These are phyloP conservation scores for Plusia festucae DNA, from an alignment of 2,888 invertebrate species.

Conservation along the genomic window DNA sequence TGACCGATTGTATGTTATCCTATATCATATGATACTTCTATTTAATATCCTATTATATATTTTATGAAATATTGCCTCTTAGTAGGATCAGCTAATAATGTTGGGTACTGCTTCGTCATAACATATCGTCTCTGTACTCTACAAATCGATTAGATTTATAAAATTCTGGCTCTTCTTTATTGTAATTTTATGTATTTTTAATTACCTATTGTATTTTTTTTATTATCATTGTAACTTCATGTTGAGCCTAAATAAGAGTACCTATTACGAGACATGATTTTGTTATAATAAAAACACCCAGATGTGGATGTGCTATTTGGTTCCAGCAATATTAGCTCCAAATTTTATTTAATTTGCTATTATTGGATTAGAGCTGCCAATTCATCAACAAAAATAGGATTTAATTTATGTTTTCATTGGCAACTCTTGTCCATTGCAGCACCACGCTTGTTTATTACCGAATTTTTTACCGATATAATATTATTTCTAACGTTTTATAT, in stretches of 20 bases:
- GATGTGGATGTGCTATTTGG: not conserved
- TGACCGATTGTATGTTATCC: constrained; percentile 87
- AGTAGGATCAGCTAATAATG: constrained; percentile 43
- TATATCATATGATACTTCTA: constrained; percentile 64
- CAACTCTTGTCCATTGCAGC: constrained; percentile 37
- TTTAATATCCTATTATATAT: constrained; percentile 48
- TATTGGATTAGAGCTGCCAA: constrained; percentile 31
- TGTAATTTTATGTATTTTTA: no score
- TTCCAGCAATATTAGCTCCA: constrained; percentile 41
- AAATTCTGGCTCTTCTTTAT: no score
- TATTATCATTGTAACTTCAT: not conserved
- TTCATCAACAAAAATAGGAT: not conserved
- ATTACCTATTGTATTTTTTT: not conserved
- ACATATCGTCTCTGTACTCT: constrained; percentile 35
- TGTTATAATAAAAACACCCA: not conserved
- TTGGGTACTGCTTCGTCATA: constrained; percentile 33
- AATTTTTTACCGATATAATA: constrained; percentile 26
- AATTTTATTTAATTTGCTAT: constrained; percentile 14
- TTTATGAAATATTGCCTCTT: constrained; percentile 36
- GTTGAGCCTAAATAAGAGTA: not conserved
- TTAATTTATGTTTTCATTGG: constrained; percentile 16
- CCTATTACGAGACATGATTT: not conserved
- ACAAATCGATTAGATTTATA: no score
- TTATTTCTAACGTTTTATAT: constrained; percentile 10
- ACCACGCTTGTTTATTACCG: constrained; percentile 33